A percentile compares a stretch with the other conserved stretches of the same genome.
These are phyloP conservation scores for Brenthis daphne DNA, from an alignment of 2,888 invertebrate genomes.

Conservation along the genomic window DNA sequence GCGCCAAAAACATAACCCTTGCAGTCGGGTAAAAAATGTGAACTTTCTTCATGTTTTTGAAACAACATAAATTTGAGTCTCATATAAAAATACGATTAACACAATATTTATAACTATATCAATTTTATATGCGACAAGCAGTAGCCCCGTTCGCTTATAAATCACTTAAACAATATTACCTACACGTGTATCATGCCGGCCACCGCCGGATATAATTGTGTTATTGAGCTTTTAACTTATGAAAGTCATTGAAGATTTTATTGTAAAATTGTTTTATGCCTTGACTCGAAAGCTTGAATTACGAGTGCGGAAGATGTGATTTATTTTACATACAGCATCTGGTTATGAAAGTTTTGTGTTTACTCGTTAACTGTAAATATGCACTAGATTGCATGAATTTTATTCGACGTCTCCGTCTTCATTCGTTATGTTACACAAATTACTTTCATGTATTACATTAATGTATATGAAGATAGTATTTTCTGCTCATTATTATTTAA, in stretches of 20 bases:
- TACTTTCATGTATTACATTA: too few relatives aligned
- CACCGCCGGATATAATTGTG: background rate
- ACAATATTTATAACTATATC: background rate
- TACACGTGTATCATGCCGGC: constrained; percentile 3
- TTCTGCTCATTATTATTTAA: too few relatives aligned
- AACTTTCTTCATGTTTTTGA: too few relatives aligned
- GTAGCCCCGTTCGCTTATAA: background rate
- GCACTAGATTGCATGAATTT: too few relatives aligned
- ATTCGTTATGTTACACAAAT: too few relatives aligned
- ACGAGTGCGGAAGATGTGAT: constrained; percentile 10
- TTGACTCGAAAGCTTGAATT: constrained; percentile 10
- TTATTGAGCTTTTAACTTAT: constrained; percentile 9
- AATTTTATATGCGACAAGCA: background rate
- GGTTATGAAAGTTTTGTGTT: background rate
- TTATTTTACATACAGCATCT: constrained; percentile 14
- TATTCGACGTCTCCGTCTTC: too few relatives aligned
- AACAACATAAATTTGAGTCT: too few relatives aligned
- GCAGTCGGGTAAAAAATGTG: too few relatives aligned
- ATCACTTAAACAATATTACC: constrained; percentile 1
- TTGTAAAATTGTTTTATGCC: constrained; percentile 7
- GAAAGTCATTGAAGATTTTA: constrained; percentile 7
- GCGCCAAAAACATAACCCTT: too few relatives aligned
- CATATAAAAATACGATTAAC: too few relatives aligned
- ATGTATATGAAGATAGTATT: too few relatives aligned
- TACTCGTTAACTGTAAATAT: background rate